A percentile compares a stretch with the other conserved stretches of the same genome.
Conservation (phyloP, 2,888 invertebrate genomes). For the Linnaemya vulpina region DNA sequence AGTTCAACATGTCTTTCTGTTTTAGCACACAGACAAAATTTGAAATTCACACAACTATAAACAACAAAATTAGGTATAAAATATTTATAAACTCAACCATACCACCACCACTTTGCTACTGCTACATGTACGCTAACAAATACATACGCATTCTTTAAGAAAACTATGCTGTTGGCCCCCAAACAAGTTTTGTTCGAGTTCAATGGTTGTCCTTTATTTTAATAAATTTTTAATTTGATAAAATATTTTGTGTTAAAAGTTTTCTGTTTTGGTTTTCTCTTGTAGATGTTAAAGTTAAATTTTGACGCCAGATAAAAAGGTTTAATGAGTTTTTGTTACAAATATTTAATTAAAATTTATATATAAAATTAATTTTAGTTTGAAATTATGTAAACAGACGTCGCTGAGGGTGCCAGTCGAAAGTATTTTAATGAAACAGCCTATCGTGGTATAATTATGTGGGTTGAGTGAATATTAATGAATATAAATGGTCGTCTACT, state of each 20-base stretch:
- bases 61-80: constrained; percentile 43
- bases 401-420: not conserved
- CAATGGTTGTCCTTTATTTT: constrained; percentile 55
- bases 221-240: constrained; percentile 61
- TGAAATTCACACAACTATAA: constrained; percentile 37
- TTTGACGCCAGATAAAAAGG: constrained; percentile 24
- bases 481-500: not conserved
- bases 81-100: constrained; percentile 28
- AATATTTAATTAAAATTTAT: constrained; percentile 39
- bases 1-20: constrained; percentile 25
- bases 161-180: constrained; percentile 27
- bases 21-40: constrained; percentile 38
- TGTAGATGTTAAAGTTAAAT: constrained; percentile 18
- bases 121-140: not conserved
- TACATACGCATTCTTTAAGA: not conserved
- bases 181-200: constrained; percentile 47
- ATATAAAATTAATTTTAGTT: constrained; percentile 26
- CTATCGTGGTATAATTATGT: not conserved
- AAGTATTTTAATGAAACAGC: constrained; percentile 6
- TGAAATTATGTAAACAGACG: not conserved
- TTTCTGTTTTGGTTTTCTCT: constrained; percentile 22
- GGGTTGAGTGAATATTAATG: constrained; percentile 1
- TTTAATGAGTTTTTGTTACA: constrained; percentile 29
- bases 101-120: not conserved
- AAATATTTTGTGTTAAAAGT: constrained; percentile 34